phyloP scores from a whole-genome alignment of 2,113 vertebrate species.

The Anolis carolinensis region DNA sequence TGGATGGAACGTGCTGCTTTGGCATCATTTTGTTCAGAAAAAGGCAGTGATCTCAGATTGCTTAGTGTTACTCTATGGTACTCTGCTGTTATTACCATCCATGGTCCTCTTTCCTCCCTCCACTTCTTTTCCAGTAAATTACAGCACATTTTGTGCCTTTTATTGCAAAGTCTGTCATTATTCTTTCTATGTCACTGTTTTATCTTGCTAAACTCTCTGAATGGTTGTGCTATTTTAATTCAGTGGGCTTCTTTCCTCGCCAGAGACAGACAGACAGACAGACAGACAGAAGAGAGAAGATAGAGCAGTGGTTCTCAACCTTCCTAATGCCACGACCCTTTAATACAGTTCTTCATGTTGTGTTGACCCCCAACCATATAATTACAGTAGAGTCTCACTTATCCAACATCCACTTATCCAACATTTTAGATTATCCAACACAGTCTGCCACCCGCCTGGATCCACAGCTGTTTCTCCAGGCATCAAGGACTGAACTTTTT shows the following conservation, averaged over 20 bases:
- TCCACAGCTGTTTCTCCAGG: too few species aligned
- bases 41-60: neutral
- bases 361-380: too few species aligned
- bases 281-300: neutral
- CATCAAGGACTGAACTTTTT: too few species aligned
- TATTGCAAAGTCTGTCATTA: neutral
- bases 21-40: neutral
- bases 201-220: neutral
- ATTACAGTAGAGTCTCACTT: too few species aligned
- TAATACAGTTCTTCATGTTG: too few species aligned
- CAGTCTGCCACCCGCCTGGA: too few species aligned
- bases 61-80: neutral
- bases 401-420: too few species aligned
- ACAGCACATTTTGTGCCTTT: neutral
- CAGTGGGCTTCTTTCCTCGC: neutral
- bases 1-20: fast-evolving
- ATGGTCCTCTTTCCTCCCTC: neutral
- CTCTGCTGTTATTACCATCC: neutral
- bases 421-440: too few species aligned
- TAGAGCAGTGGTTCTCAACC: too few species aligned
- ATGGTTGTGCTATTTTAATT: neutral
- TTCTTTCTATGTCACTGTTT: neutral
- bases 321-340: too few species aligned
- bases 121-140: neutral
- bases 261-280: neutral